These are phyloP conservation scores for Elachura formosa DNA, from an alignment of 2,113 vertebrate species.

Conservation along the genomic window DNA sequence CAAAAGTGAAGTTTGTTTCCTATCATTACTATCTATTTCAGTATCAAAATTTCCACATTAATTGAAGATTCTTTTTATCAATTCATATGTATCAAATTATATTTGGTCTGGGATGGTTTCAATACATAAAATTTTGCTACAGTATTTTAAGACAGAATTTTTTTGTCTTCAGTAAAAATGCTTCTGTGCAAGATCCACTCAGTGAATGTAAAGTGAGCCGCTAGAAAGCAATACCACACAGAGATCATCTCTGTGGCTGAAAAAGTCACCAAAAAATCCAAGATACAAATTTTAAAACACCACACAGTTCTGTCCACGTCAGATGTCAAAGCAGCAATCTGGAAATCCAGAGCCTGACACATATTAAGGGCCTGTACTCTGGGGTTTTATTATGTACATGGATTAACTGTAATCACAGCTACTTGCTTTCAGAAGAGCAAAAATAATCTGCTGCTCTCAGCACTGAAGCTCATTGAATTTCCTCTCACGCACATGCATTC, in stretches of 20 bases:
- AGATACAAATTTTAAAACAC: neutral
- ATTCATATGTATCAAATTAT: neutral
- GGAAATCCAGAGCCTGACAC: neutral
- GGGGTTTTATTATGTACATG: fast-evolving
- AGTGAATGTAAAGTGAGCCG: neutral
- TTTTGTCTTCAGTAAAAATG: neutral
- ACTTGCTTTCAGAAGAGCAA: neutral
- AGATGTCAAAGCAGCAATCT: neutral
- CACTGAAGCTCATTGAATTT: slow-evolving; percentile 32
- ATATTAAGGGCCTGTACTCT: neutral
- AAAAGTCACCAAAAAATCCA: neutral
- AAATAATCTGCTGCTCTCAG: slow-evolving; percentile 23
- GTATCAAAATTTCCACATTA: neutral
- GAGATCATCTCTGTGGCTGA: neutral
- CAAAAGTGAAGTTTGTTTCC: neutral
- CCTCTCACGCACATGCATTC: neutral
- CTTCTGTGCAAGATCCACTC: neutral
- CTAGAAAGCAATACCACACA: neutral
- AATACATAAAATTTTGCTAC: neutral
- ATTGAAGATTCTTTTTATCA: neutral
- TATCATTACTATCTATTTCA: neutral
- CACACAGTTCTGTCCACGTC: neutral
- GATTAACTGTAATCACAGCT: neutral
- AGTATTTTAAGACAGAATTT: neutral
- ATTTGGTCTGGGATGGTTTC: neutral